Evolutionary conservation across 2,797 vertebrate species (phyloP).

Genomic region (Otolemur crassicaudatus): DNA sequence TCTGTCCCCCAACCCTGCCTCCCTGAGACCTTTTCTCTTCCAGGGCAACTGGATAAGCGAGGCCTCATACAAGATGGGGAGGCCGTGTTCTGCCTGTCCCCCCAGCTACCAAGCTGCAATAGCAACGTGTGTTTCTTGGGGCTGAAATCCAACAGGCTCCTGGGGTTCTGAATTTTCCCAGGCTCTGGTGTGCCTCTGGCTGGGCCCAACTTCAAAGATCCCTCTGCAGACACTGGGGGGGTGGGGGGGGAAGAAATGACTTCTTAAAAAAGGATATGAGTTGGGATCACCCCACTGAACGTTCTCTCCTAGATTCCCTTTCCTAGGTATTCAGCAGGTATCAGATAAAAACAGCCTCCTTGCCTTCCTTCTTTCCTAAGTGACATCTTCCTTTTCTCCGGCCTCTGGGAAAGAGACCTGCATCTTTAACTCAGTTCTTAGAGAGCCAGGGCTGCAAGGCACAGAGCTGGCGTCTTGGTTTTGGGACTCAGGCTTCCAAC

Average conservation of each 20-base stretch:
- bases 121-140: constrained; percentile 92
- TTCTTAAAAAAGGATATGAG: not conserved
- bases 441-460: not conserved
- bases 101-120: constrained; percentile 91
- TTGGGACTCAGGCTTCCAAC: not conserved
- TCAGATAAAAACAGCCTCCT: not conserved
- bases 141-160: constrained; percentile 87
- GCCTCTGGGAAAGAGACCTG: not conserved
- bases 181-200: not conserved
- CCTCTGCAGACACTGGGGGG: not conserved
- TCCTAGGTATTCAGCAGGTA: not conserved
- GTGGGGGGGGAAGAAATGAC: not conserved
- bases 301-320: not conserved
- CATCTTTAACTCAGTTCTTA: not conserved
- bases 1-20: not conserved
- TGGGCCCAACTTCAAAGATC: not conserved
- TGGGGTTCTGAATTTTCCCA: constrained; percentile 79
- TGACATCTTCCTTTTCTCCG: not conserved
- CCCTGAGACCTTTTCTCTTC: constrained; percentile 73
- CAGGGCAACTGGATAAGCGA: constrained; percentile 94
- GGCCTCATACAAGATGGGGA: constrained; percentile 91
- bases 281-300: not conserved
- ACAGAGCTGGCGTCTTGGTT: not conserved
- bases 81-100: constrained; percentile 93
- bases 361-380: not conserved